A percentile compares a stretch with the other conserved stretches of the same genome.
Evolutionary conservation across 2,797 vertebrate species (phyloP).

Genomic region (Chiloscyllium punctatum): DNA sequence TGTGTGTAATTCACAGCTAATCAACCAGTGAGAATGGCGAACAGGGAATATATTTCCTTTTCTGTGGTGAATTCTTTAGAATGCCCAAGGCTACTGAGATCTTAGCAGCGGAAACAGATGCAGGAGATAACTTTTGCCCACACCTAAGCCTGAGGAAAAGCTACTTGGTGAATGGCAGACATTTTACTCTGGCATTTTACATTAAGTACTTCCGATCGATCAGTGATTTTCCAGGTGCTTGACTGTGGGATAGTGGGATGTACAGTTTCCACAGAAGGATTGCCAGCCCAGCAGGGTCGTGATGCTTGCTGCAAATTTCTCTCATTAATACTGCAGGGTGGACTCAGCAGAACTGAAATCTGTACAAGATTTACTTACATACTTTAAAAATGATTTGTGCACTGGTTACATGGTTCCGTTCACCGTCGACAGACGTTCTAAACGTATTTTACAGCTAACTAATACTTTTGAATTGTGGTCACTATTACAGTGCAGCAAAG

Average conservation of each 20-base stretch:
- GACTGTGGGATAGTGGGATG: background rate
- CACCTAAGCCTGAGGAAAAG: conserved; percentile 3
- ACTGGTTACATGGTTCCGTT: background rate
- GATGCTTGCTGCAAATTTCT: background rate
- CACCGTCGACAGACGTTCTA: background rate
- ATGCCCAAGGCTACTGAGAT: background rate
- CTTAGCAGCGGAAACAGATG: background rate
- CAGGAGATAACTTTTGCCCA: background rate
- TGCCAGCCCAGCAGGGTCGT: background rate
- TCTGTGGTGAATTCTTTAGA: background rate
- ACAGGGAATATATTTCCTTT: background rate
- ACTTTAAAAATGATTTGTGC: background rate
- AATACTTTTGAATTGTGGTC: background rate
- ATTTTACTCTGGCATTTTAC: background rate
- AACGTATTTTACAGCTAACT: background rate
- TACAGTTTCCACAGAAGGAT: background rate
- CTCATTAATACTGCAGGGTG: background rate
- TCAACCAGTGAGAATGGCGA: background rate
- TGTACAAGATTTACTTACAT: background rate
- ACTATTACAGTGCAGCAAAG: background rate
- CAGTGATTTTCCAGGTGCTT: background rate
- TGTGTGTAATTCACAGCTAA: background rate
- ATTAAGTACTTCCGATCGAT: background rate
- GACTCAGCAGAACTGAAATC: background rate
- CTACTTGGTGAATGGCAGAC: background rate